These are phyloP conservation scores for Desoria tigrina DNA, from an alignment of 2,888 invertebrate genomes.

Conservation along the genomic window DNA sequence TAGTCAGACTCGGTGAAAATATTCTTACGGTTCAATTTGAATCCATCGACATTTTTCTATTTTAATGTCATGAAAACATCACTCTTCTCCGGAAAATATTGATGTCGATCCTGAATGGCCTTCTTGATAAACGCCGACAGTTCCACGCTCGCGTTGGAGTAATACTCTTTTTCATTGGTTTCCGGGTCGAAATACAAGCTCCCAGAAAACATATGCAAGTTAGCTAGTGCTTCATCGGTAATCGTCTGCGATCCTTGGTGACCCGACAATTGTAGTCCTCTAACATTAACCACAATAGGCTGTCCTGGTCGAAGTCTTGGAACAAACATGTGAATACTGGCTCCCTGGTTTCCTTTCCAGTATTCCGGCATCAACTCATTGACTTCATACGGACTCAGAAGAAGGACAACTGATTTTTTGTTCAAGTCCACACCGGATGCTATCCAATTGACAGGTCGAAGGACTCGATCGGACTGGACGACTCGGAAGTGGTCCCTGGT, in stretches of 20 bases:
- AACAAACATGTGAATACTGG: slow-evolving; percentile 27
- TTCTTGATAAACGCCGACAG: too few species aligned
- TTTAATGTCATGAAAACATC: too few species aligned
- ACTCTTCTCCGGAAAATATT: too few species aligned
- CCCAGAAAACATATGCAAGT: neutral
- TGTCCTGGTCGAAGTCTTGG: neutral
- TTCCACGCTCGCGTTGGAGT: too few species aligned
- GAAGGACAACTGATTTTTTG: too few species aligned
- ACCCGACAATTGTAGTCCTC: neutral
- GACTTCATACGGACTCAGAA: slow-evolving; percentile 33
- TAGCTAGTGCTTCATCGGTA: neutral
- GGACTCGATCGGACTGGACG: slow-evolving; percentile 17
- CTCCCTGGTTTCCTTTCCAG: neutral
- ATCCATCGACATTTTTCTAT: too few species aligned
- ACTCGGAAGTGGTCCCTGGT: neutral
- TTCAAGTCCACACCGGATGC: neutral
- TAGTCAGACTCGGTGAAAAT: too few species aligned
- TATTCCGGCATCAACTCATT: slow-evolving; percentile 28
- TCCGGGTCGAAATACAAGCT: too few species aligned
- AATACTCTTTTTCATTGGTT: too few species aligned
- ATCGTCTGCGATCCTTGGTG: neutral
- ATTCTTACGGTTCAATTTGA: too few species aligned
- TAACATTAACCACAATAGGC: neutral
- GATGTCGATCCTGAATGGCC: too few species aligned
- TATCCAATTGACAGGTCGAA: neutral